phyloP scores from a whole-genome alignment of 2,888 invertebrate genomes.

The Dryomyza anilis region DNA sequence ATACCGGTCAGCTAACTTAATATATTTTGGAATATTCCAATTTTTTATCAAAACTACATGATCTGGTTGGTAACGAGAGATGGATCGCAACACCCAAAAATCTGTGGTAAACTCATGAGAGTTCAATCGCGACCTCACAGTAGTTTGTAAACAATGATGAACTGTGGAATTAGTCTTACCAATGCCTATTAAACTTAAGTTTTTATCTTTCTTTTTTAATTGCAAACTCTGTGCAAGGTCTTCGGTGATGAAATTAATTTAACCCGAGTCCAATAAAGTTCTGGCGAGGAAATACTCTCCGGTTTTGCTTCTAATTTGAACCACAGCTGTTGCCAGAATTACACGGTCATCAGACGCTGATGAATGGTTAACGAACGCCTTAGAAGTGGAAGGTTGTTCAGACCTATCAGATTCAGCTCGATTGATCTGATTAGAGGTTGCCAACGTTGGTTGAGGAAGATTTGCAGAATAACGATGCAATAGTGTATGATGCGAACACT shows the following conservation, averaged over 20 bases:
- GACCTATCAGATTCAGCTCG: too few relatives aligned
- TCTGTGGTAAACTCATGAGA: constrained; percentile 18
- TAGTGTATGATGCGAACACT: neutral
- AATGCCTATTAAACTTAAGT: constrained; percentile 5
- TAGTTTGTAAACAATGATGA: constrained; percentile 2
- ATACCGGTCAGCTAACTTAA: constrained; percentile 17
- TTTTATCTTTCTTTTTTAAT: neutral
- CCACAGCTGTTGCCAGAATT: constrained; percentile 12
- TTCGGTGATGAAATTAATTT: neutral
- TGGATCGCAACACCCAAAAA: constrained; percentile 13
- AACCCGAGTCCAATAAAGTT: neutral
- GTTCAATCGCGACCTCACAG: constrained; percentile 14
- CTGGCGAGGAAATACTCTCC: constrained; percentile 9
- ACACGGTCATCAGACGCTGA: neutral
- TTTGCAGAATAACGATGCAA: neutral
- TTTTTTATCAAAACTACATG: neutral
- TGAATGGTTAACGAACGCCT: neutral
- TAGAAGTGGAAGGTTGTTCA: neutral
- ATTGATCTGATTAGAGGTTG: neutral
- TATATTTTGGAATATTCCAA: constrained; percentile 14
- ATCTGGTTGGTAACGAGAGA: constrained; percentile 16
- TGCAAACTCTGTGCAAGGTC: neutral
- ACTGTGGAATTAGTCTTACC: neutral
- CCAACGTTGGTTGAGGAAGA: neutral
- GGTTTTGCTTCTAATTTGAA: neutral